Conservation (phyloP, 2,888 invertebrate species). For the Adelphocoris suturalis region DNA sequence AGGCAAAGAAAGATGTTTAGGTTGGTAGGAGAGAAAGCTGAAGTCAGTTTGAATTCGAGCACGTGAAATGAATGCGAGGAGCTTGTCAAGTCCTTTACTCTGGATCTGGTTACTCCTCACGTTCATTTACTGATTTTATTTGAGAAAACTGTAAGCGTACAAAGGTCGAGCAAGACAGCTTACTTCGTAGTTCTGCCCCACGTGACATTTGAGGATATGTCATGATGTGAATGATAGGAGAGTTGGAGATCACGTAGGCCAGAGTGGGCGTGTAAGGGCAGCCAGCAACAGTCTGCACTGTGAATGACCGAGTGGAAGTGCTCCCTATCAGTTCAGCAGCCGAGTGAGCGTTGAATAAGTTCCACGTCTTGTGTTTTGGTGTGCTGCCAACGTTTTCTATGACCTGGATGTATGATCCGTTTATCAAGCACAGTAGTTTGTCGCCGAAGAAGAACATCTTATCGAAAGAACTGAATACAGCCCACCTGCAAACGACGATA, state of each 20-base stretch:
- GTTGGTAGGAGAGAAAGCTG: too few relatives aligned
- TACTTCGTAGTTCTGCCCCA: constrained; percentile 13
- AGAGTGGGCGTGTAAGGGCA: constrained; percentile 13
- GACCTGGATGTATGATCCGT: constrained; percentile 31
- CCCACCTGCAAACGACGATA: constrained; percentile 18
- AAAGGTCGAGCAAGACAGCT: too few relatives aligned
- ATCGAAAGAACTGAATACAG: constrained; percentile 18
- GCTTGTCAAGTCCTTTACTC: too few relatives aligned
- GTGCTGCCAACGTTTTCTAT: constrained; percentile 21
- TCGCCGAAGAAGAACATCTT: constrained; percentile 52
- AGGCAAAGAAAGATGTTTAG: too few relatives aligned
- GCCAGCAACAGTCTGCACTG: constrained; percentile 7
- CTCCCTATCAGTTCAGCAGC: not conserved
- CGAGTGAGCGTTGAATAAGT: constrained; percentile 28
- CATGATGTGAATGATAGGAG: constrained; percentile 1
- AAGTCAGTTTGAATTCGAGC: too few relatives aligned
- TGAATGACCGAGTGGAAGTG: not conserved
- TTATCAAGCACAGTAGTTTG: constrained; percentile 40
- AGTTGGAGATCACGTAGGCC: constrained; percentile 15
- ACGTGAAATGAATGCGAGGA: too few relatives aligned
- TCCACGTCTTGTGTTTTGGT: not conserved
- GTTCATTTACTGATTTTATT: too few relatives aligned
- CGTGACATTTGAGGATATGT: constrained; percentile 39
- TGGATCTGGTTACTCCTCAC: too few relatives aligned
- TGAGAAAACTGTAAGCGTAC: too few relatives aligned